Conservation (phyloP, 2,113 vertebrate genomes). For the Cygnus buccinator region DNA sequence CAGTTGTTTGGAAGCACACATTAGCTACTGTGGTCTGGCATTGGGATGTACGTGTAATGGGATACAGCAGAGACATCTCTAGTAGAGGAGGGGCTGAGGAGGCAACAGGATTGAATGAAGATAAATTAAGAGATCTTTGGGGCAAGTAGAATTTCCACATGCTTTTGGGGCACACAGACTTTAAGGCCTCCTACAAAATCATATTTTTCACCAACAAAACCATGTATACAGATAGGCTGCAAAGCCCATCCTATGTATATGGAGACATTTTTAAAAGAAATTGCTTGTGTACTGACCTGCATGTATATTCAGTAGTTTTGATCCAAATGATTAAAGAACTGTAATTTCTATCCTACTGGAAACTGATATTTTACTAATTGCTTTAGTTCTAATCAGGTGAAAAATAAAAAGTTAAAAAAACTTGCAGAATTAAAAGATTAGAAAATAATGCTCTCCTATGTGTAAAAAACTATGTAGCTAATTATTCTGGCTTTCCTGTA, state of each 20-base stretch:
- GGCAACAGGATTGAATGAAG: neutral
- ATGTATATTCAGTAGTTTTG: neutral
- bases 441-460: neutral
- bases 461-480: neutral
- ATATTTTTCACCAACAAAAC: neutral
- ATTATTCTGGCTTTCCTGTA: neutral
- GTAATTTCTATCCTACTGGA: neutral
- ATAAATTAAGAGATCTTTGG: neutral
- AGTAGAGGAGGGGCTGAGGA: neutral
- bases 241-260: neutral
- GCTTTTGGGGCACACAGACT: neutral
- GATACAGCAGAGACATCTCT: neutral
- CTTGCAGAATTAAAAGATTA: neutral
- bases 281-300: neutral
- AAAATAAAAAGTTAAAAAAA: neutral
- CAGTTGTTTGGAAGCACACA: neutral
- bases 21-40: neutral
- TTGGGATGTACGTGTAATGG: neutral
- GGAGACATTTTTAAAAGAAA: neutral
- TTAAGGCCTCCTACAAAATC: neutral
- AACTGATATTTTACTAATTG: neutral
- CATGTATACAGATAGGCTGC: neutral
- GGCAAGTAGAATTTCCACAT: neutral
- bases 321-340: neutral
- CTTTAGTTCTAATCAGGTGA: neutral